Evolutionary conservation across 1,140 invertebrate species (phyloP), one percentile per base, ranked within the genome.

Genomic region (Arctopsyche grandis): DNA sequence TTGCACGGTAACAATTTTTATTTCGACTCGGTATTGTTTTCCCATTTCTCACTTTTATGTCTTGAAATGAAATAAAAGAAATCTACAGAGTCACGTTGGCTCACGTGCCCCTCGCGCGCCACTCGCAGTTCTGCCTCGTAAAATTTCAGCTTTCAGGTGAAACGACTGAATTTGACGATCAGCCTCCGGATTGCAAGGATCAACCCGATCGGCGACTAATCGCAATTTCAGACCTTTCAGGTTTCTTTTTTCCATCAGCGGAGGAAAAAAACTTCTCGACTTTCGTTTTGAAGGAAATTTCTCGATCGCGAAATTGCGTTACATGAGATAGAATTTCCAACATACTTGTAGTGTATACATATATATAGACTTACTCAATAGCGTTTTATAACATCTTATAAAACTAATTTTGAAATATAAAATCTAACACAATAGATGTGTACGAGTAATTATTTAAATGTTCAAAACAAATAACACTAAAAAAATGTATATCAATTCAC

Each of bases 11-110:
- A 48, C 66, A 79, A 77, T 81, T 81, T 81, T 81, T 81, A 81
- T 81, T 79, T 79, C 78, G 73, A 24, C 46, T 58, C 74, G 73
- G 78, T 79, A 81, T 81, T 81, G 80, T 81, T 81, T 81, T 81
- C 80, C 75, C 80, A 81, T 81, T 81, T 81, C 80, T 81, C 80
- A 81, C 80, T 81, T 81, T 81, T 81, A 81, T 79, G 80, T 79
- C 80, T 77, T 52, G 74, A 78, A 81, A 79, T 77, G 80, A 78
- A 79, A 81, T 81, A 79, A 81, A 81, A 77, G 69, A 81, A 81
- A 81, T 81, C 69, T 77, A 19, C 77, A 56, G 75, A 79, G 80
- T 79, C 80, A 79, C 80, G 78, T 73, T 69, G 77, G 52, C 75
- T 48, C 58, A 77, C 76, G 76, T 70, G 66, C 44, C 58, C 66